These are phyloP conservation scores for Diabrotica undecimpunctata DNA, from an alignment of 1,140 invertebrate species.

Conservation along the genomic window DNA sequence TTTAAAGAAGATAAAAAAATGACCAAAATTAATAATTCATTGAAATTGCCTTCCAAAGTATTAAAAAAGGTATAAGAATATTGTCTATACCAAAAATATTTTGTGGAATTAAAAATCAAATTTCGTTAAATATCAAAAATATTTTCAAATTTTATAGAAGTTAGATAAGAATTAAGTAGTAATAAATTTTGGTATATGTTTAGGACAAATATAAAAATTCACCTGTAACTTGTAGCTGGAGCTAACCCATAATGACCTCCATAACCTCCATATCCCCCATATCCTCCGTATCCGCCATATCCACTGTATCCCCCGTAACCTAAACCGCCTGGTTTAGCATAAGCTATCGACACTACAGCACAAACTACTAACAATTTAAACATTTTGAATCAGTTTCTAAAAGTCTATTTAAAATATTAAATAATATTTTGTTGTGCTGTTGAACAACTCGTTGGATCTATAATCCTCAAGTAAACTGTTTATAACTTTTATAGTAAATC, in stretches of 20 bases:
- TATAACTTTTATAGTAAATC: background rate
- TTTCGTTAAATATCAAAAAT: too few relatives aligned
- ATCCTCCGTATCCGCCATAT: background rate
- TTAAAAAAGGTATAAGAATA: too few relatives aligned
- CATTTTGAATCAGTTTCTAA: background rate
- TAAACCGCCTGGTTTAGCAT: background rate
- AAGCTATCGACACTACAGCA: background rate
- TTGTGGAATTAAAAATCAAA: too few relatives aligned
- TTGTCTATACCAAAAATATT: too few relatives aligned
- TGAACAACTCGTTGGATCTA: background rate
- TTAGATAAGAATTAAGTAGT: too few relatives aligned
- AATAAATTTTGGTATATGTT: too few relatives aligned
- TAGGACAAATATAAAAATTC: background rate
- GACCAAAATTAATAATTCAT: too few relatives aligned
- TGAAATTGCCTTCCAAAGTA: too few relatives aligned
- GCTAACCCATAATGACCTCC: background rate
- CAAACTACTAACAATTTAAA: constrained; percentile 1
- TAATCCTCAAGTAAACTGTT: background rate
- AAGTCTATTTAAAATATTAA: background rate
- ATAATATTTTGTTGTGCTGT: background rate
- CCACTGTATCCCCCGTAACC: background rate
- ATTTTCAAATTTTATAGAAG: too few relatives aligned
- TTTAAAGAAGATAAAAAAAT: too few relatives aligned
- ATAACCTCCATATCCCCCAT: background rate
- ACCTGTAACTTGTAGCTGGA: background rate